Conservation (phyloP, 2,888 invertebrate species). For the Petrophora chlorosata region DNA sequence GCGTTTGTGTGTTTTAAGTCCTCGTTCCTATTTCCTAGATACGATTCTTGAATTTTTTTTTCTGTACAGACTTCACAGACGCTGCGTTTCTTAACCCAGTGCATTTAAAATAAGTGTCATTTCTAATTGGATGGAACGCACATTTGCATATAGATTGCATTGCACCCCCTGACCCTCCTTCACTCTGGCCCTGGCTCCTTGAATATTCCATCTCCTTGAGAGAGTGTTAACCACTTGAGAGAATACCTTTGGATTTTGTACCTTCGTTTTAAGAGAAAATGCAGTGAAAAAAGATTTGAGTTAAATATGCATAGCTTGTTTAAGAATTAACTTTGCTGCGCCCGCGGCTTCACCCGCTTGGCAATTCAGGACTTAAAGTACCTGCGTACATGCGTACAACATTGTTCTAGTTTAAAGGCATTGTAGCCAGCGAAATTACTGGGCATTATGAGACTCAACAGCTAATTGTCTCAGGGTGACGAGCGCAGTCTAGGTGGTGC, state of each 20-base stretch:
- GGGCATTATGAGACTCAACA: too few relatives aligned
- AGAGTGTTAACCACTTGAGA: constrained; percentile 20
- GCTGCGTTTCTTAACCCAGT: constrained; percentile 35
- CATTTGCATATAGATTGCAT: constrained; percentile 77
- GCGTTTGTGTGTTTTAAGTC: too few relatives aligned
- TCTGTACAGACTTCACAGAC: constrained; percentile 16
- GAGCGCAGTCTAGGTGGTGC: too few relatives aligned
- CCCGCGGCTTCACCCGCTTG: too few relatives aligned
- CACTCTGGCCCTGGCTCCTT: constrained; percentile 7
- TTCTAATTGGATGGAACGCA: constrained; percentile 66
- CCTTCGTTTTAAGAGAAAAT: background rate
- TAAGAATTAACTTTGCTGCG: too few relatives aligned
- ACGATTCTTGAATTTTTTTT: too few relatives aligned
- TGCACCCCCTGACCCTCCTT: constrained; percentile 43
- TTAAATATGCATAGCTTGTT: constrained; percentile 3
- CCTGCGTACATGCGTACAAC: too few relatives aligned
- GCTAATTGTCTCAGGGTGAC: too few relatives aligned
- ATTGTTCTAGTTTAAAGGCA: too few relatives aligned
- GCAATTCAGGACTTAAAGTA: too few relatives aligned
- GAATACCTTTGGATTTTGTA: constrained; percentile 1
- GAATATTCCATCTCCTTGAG: constrained; percentile 30
- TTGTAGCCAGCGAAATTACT: too few relatives aligned
- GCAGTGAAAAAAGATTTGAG: background rate
- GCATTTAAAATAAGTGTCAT: constrained; percentile 50
- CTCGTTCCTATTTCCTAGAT: too few relatives aligned